Evolutionary conservation across 1,140 invertebrate species (phyloP), one percentile per base, ranked within the genome.

Genomic region (Ceratosolen fusciceps): DNA sequence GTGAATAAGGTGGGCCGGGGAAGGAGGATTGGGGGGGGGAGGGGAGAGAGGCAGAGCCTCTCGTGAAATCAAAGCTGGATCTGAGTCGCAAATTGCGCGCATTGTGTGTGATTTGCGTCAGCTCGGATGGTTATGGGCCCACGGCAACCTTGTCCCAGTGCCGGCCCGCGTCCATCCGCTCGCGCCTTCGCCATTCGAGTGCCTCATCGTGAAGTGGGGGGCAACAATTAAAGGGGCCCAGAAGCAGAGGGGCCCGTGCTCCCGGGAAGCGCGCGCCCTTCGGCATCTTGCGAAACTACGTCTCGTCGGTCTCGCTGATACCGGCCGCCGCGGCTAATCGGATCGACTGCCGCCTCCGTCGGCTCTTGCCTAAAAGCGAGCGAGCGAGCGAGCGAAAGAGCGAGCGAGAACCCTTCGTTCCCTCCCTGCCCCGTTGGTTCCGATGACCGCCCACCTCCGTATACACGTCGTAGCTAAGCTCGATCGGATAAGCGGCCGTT

Each of bases 91-190:
- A 70, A 70, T 43, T 70, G 67, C 39, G 67, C 67, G 37, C 67
- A 70, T 70, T 70, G 67, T 71, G 67, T 71, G 24, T 47, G 39
- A 68, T 47, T 43, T 68, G 67, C 67, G 87, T 86, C 84, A 86
- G 84, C 83, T 82, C 81, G 84, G 87, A 88, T 88, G 88, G 86
- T 89, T 89, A 88, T 89, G 86, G 87, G 84, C 84, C 87, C 84
- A 83, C 82, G 85, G 84, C 88, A 89, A 88, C 89, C 89, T 90
- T 90, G 89, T 89, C 88, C 87, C 88, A 88, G 87, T 90, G 86
- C 83, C 87, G 83, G 56, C 62, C n/a, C n/a, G 56, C 31, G 21
- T 39, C 34, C 52, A 56, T 74, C 73, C 58, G 73, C 73, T 58
- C 54, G 60, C 60, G 26, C 60, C 60, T 65, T 65, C 60, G 26